Percentiles rank a stretch among this genome's conserved stretches.
These are phyloP conservation scores for Apamea epomidion DNA, from an alignment of 2,888 invertebrate genomes.

Conservation along the genomic window DNA sequence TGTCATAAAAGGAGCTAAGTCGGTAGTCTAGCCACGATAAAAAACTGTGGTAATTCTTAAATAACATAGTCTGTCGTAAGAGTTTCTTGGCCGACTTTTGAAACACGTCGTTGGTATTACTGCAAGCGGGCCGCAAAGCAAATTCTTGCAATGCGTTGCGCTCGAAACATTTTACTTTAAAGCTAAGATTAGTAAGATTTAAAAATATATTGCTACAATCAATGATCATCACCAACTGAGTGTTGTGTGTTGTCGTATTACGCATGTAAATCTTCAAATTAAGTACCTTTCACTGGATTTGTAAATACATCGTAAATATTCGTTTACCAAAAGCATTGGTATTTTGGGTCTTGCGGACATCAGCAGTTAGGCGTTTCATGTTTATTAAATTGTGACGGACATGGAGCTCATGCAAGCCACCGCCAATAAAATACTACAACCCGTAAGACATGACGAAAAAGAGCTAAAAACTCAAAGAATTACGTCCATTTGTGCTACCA, in stretches of 20 bases:
- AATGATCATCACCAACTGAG: not conserved
- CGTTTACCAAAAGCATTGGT: not conserved
- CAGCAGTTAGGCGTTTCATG: not conserved
- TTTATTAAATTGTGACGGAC: not conserved
- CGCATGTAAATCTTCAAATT: not conserved
- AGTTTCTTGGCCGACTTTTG: constrained; percentile 65
- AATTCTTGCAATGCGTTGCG: constrained; percentile 41
- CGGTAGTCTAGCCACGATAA: constrained; percentile 31
- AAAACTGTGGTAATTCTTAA: constrained; percentile 58
- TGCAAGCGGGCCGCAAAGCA: constrained; percentile 34
- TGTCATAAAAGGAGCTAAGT: constrained; percentile 38
- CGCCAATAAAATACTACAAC: not conserved
- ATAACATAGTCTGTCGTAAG: constrained; percentile 63
- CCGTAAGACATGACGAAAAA: not conserved
- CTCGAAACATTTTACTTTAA: constrained; percentile 18
- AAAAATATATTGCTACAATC: constrained; percentile 2
- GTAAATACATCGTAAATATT: not conserved
- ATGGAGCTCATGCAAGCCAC: not conserved
- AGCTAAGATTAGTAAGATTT: not conserved
- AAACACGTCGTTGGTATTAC: constrained; percentile 57
- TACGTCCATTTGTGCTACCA: not conserved
- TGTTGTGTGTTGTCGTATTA: not conserved
- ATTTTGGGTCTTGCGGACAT: not conserved
- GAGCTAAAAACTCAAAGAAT: too few species aligned
- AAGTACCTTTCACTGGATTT: not conserved